phyloP scores from a whole-genome alignment of 2,113 vertebrate genomes.

The Gavialis gangeticus region DNA sequence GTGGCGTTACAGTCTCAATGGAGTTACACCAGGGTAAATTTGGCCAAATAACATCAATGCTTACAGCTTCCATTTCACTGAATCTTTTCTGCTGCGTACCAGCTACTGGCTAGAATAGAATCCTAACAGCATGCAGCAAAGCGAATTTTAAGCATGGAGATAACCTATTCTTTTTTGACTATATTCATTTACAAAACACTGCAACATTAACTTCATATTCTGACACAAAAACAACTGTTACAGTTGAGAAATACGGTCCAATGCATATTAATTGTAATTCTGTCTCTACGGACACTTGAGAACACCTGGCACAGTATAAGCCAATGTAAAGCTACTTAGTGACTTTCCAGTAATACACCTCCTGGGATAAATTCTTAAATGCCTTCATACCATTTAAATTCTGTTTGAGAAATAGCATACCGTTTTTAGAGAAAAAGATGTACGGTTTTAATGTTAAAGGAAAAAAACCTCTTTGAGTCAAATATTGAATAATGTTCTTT shows the following conservation, averaged over 20 bases:
- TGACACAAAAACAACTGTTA: background rate
- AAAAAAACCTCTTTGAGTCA: background rate
- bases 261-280: background rate
- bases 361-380: background rate
- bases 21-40: background rate
- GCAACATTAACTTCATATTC: background rate
- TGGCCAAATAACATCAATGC: rapidly evolving
- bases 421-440: background rate
- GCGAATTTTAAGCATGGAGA: background rate
- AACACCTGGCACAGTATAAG: background rate
- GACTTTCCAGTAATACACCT: background rate
- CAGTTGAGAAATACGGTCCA: background rate
- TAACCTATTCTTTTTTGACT: background rate
- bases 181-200: background rate
- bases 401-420: background rate
- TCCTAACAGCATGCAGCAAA: background rate
- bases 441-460: background rate
- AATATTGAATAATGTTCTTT: rapidly evolving
- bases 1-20: background rate
- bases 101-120: background rate
- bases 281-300: background rate
- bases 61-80: rapidly evolving
- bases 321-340: background rate
- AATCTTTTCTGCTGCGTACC: rapidly evolving
- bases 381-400: background rate